phyloP scores from a whole-genome alignment of 2,888 invertebrate species.

The Drosophila tripunctata region DNA sequence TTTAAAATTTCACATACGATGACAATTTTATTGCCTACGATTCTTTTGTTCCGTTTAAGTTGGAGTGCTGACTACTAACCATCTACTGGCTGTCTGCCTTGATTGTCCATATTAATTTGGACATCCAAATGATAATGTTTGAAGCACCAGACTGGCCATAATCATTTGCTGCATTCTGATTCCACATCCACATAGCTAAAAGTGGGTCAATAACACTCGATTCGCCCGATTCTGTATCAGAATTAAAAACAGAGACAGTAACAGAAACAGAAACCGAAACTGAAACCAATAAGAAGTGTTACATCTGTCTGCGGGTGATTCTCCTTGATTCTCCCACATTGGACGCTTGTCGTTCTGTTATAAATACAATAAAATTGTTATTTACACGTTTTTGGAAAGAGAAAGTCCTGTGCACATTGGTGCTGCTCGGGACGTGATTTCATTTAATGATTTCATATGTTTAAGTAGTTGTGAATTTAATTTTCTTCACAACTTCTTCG shows the following conservation, averaged over 20 bases:
- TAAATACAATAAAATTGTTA: constrained; percentile 75
- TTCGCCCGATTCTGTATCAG: constrained; percentile 39
- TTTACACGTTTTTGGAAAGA: constrained; percentile 81
- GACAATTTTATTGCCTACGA: constrained; percentile 72
- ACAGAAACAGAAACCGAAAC: constrained; percentile 37
- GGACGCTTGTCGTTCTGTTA: constrained; percentile 41
- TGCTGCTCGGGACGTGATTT: constrained; percentile 62
- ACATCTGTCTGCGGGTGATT: constrained; percentile 53
- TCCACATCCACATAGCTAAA: constrained; percentile 55
- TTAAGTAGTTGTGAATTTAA: constrained; percentile 64
- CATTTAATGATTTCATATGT: too few relatives aligned
- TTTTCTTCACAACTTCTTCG: constrained; percentile 17
- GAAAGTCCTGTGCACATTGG: constrained; percentile 72
- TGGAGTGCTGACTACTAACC: constrained; percentile 7
- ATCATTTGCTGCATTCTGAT: constrained; percentile 58
- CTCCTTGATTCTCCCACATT: constrained; percentile 22
- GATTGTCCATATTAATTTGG: constrained; percentile 64
- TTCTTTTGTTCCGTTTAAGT: constrained; percentile 46
- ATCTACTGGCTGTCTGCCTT: constrained; percentile 19
- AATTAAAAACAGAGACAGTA: constrained; percentile 35
- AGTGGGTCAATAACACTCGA: constrained; percentile 72
- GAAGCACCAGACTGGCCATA: constrained; percentile 30
- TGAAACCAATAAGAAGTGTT: constrained; percentile 58
- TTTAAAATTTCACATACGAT: constrained; percentile 75
- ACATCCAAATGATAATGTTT: constrained; percentile 61